These are phyloP conservation scores for Lucinisca nassula DNA, from an alignment of 2,888 invertebrate species.

Conservation along the genomic window DNA sequence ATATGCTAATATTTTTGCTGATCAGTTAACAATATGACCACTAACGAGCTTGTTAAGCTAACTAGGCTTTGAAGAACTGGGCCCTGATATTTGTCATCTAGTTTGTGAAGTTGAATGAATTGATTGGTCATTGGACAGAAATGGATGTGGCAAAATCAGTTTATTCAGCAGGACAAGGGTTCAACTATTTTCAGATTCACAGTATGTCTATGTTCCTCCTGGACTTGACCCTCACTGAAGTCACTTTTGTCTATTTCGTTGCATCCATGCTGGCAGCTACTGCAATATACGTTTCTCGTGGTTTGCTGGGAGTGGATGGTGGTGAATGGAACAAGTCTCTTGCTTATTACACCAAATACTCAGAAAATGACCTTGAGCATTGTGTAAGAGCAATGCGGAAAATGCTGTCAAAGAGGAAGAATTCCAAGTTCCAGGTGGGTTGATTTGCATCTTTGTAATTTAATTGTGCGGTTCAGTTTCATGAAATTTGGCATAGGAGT, in stretches of 20 bases:
- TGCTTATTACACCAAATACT: constrained; percentile 79
- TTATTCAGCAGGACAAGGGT: too few species aligned
- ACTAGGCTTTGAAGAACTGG: too few species aligned
- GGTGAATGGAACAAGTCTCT: constrained; percentile 74
- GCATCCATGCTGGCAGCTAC: constrained; percentile 79
- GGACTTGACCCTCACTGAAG: constrained; percentile 76
- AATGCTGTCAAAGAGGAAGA: constrained; percentile 58
- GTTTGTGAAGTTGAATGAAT: too few species aligned
- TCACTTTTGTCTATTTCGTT: constrained; percentile 70
- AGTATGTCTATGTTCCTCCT: constrained; percentile 77
- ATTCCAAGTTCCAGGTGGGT: constrained; percentile 53
- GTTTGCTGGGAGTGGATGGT: constrained; percentile 58
- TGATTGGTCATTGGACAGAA: too few species aligned
- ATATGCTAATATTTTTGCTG: too few species aligned
- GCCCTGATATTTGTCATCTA: too few species aligned
- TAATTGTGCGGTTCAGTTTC: too few species aligned
- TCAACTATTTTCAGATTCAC: constrained; percentile 45
- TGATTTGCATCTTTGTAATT: too few species aligned
- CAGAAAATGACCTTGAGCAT: constrained; percentile 67
- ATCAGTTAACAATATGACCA: too few species aligned
- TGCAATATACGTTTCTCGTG: constrained; percentile 78
- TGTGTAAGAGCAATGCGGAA: constrained; percentile 70
- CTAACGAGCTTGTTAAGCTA: too few species aligned
- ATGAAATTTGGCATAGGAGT: too few species aligned
- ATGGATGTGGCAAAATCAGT: too few species aligned